Evolutionary conservation across 2,797 vertebrate genomes (phyloP).

Genomic region (Oreochromis grahami): DNA sequence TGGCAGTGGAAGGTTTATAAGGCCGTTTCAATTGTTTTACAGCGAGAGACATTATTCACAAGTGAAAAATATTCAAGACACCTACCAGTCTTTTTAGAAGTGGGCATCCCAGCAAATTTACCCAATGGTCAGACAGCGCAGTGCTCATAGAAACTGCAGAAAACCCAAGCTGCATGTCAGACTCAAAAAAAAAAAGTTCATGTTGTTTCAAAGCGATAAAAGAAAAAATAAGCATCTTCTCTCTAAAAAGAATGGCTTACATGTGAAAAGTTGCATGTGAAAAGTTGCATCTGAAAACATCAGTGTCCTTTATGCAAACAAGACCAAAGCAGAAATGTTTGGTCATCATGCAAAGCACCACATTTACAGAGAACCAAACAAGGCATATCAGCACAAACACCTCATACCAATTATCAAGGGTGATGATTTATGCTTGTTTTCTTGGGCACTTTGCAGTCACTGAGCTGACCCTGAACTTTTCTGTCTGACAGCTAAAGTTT

Average conservation of each 20-base stretch:
- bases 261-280: background rate
- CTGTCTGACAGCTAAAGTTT: background rate
- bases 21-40: background rate
- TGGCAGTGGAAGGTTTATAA: background rate
- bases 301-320: background rate
- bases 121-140: background rate
- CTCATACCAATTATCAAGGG: background rate
- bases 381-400: background rate
- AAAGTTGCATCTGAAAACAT: background rate
- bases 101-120: background rate
- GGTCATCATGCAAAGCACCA: rapidly evolving
- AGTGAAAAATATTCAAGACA: background rate
- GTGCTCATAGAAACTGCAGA: background rate
- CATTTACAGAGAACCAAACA: background rate
- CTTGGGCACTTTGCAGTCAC: background rate
- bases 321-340: background rate
- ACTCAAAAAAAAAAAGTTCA: background rate
- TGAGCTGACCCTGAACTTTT: background rate
- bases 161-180: background rate
- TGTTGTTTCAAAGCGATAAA: background rate
- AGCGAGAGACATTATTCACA: background rate
- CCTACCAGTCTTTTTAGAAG: background rate
- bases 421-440: background rate
- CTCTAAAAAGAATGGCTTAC: background rate
- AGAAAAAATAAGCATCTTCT: background rate